These are phyloP conservation scores for Sebastes itinus DNA, from an alignment of 2,797 vertebrate species.

Conservation along the genomic window DNA sequence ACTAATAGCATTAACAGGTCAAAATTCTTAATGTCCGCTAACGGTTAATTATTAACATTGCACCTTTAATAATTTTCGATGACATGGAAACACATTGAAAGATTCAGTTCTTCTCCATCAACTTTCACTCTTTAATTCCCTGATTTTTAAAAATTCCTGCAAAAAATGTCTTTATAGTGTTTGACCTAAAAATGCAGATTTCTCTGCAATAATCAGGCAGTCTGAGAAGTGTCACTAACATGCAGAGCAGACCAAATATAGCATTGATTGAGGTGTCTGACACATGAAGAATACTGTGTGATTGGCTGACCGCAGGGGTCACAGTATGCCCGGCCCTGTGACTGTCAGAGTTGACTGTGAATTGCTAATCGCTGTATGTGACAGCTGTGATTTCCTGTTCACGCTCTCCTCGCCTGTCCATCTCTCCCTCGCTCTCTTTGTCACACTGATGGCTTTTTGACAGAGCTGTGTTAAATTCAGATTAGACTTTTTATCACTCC, in stretches of 20 bases:
- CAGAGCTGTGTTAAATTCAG: not conserved
- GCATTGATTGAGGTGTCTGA: not conserved
- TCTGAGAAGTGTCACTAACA: not conserved
- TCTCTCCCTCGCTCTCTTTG: not conserved
- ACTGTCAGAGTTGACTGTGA: not conserved
- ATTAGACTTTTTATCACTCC: not conserved
- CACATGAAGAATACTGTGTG: not conserved
- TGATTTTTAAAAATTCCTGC: too few species aligned
- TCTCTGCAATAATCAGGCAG: not conserved
- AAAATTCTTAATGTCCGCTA: too few species aligned
- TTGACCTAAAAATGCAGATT: not conserved
- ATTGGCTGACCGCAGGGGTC: not conserved
- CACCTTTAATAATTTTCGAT: too few species aligned
- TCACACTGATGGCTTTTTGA: not conserved
- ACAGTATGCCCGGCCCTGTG: not conserved
- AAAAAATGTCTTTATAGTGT: too few species aligned
- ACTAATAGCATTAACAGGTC: accelerated
- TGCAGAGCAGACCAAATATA: not conserved
- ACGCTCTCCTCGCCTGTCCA: not conserved
- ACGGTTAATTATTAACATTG: too few species aligned
- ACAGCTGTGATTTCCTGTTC: not conserved
- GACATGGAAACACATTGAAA: not conserved
- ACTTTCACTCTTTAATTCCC: not conserved
- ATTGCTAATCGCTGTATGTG: not conserved
- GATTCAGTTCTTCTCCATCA: not conserved